Percentiles rank a stretch among this genome's conserved stretches.
Evolutionary conservation across 1,140 invertebrate genomes (phyloP).

Genomic region (Pseudomyrmex concolor): DNA sequence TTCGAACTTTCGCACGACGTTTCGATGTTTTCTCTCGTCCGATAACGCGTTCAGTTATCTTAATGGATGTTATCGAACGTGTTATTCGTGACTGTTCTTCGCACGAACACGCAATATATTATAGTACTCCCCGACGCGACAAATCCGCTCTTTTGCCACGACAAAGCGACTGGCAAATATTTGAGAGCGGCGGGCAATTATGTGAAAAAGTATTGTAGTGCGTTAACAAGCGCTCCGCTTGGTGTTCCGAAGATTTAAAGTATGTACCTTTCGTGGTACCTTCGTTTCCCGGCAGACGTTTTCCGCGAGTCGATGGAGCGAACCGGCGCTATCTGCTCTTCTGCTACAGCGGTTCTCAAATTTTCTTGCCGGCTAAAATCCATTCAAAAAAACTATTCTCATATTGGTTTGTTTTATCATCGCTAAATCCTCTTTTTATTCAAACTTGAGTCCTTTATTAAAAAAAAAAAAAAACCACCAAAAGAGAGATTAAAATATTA

Average conservation of each 20-base stretch:
- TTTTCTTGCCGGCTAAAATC: not conserved
- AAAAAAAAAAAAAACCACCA: too few relatives aligned
- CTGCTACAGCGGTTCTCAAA: constrained; percentile 45
- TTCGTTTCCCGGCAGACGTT: constrained; percentile 57
- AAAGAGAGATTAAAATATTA: too few relatives aligned
- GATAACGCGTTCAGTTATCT: constrained; percentile 9
- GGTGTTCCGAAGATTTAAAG: constrained; percentile 51
- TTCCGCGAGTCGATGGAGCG: constrained; percentile 55
- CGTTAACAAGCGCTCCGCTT: constrained; percentile 49
- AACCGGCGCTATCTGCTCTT: constrained; percentile 38
- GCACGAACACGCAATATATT: not conserved
- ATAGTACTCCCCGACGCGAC: not conserved
- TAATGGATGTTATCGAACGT: constrained; percentile 14
- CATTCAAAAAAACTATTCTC: not conserved
- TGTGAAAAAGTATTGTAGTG: constrained; percentile 56
- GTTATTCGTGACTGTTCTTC: not conserved
- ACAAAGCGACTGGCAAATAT: constrained; percentile 52
- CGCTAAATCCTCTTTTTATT: not conserved
- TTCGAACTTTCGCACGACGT: not conserved
- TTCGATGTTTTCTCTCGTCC: not conserved
- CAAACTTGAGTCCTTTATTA: not conserved
- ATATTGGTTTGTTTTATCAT: not conserved
- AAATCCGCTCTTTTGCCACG: not conserved
- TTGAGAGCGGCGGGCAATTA: constrained; percentile 55
- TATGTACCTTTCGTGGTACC: constrained; percentile 56